Conservation (phyloP, 2,888 invertebrate genomes). For the Oconnorella tubifera region DNA sequence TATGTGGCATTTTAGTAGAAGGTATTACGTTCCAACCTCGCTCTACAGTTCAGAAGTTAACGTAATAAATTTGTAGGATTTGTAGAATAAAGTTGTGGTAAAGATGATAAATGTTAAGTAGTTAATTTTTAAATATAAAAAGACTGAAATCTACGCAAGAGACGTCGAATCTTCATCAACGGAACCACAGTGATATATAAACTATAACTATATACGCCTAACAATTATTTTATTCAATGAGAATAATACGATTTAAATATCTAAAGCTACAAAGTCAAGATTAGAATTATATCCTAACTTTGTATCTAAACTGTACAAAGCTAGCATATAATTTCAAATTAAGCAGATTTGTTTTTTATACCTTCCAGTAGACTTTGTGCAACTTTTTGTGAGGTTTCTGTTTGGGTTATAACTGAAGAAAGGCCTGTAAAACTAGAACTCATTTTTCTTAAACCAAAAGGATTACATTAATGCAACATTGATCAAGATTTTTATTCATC, state of each 20-base stretch:
- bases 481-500: no score
- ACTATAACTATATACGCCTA: background rate
- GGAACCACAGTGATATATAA: no score
- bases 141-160: background rate
- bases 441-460: background rate
- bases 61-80: background rate
- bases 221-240: background rate
- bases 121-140: background rate
- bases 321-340: no score
- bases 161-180: no score
- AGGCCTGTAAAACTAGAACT: conserved; percentile 3
- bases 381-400: conserved; percentile 12
- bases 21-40: background rate
- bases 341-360: no score
- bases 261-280: no score
- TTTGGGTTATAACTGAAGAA: background rate
- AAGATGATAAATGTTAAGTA: background rate
- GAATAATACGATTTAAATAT: no score
- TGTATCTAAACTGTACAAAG: no score
- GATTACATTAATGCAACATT: no score
- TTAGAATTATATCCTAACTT: no score
- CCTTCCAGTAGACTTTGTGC: conserved; percentile 12
- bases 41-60: background rate
- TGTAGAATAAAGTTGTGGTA: background rate
- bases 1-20: background rate